Evolutionary conservation across 2,888 invertebrate species (phyloP), one percentile per base, ranked within the genome.

Genomic region (Villa cingulata): DNA sequence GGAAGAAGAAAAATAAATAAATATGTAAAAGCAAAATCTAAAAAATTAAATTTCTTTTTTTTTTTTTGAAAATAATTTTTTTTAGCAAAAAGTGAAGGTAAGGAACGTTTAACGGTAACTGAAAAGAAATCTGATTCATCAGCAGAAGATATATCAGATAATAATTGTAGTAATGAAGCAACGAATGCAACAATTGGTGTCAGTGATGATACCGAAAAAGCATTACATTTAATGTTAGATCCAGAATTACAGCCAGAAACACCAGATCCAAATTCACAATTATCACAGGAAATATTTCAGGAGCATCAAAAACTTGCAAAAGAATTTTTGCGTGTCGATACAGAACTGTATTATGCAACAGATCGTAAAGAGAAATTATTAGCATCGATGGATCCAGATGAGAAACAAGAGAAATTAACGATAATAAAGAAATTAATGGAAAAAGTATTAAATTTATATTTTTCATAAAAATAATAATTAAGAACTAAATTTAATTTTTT

Each of bases 261-360:
- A 37, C 92, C 94, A 16, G 86, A 88, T 70, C 76, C 80, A 56
- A 75, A 73, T 58, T 78, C 78, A 60, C 78, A 81, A 17, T 80
- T 85, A 65, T 94, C 92, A 45, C 77, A 86, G 65, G 75, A 82
- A 55, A 85, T 94, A 59, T 94, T 86, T 63, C 81, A 90, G 55
- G 86, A 91, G 59, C 92, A 94, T 64, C 86, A 86, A 62, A 76
- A 86, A 70, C 70, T 91, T 56, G 89, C 89, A 48, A 81, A 88
- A 66, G 87, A 92, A 68, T 91, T 88, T 71, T 76, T 91, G 49
- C 84, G 83, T 69, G 85, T 88, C 57, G 87, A 89, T 71, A 87
- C 88, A 36, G 87, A 91, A 70, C 74, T 90, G 51, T 85, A 86
- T 36, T 80, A 86, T 59, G 73, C 88, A 49, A 79, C 81, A 52